These are phyloP conservation scores for Oconnorella tubifera DNA, from an alignment of 2,888 invertebrate genomes.

Conservation along the genomic window DNA sequence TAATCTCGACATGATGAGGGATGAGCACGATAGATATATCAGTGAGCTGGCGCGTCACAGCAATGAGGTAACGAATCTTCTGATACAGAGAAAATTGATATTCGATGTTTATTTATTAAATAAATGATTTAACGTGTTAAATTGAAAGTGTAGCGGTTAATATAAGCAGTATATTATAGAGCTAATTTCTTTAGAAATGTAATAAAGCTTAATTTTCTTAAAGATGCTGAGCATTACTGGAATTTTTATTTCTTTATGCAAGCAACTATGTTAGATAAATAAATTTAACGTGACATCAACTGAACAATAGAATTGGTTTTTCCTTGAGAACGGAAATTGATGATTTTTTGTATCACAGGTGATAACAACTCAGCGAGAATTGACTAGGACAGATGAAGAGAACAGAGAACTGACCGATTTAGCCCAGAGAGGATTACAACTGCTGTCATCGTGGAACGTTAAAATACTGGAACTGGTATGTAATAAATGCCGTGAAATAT, in stretches of 20 bases:
- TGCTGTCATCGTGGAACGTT: conserved; percentile 93
- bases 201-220: no score
- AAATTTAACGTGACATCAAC: no score
- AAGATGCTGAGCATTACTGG: no score
- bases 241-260: no score
- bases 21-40: conserved; percentile 95
- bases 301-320: no score
- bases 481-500: no score
- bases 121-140: background rate
- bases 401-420: conserved; percentile 87
- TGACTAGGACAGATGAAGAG: conserved; percentile 78
- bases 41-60: conserved; percentile 90
- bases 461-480: conserved; percentile 82
- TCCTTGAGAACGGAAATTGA: no score
- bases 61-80: conserved; percentile 62
- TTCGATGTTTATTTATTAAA: background rate
- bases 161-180: background rate
- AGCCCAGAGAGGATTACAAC: conserved; percentile 83
- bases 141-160: background rate
- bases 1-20: conserved; percentile 83
- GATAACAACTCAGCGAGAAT: conserved; percentile 89
- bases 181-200: background rate
- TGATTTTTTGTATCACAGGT: conserved; percentile 59
- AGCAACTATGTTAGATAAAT: no score
- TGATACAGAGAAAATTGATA: background rate